Conservation (phyloP, 2,113 vertebrate species). For the Danionella cerebrum region DNA sequence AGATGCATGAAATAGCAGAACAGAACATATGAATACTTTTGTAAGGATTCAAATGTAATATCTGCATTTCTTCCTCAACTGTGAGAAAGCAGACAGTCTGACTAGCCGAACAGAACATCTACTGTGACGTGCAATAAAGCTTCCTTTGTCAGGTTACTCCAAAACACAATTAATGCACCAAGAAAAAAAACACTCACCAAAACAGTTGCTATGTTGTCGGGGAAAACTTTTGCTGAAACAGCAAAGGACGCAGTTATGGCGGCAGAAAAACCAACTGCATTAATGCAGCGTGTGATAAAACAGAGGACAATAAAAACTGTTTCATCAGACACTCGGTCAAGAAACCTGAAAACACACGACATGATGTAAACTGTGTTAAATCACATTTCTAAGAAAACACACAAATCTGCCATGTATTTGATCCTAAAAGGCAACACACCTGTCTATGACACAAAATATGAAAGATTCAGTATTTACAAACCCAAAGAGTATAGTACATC, state of each 20-base stretch:
- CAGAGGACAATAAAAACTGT: slow-evolving; percentile 74
- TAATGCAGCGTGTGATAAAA: slow-evolving; percentile 78
- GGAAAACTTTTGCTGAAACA: slow-evolving; percentile 80
- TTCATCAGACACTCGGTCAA: slow-evolving; percentile 73
- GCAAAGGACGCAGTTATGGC: slow-evolving; percentile 80
- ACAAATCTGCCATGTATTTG: background rate
- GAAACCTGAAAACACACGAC: slow-evolving; percentile 60
- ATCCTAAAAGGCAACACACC: background rate
- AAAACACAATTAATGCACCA: slow-evolving; percentile 37
- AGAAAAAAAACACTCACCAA: slow-evolving; percentile 69
- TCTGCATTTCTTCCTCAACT: background rate
- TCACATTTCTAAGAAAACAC: too few relatives aligned
- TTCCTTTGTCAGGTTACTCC: slow-evolving; percentile 29
- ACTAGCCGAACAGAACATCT: background rate
- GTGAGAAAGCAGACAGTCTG: background rate
- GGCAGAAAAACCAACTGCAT: slow-evolving; percentile 81
- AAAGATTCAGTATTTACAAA: slow-evolving; percentile 47
- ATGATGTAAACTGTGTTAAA: background rate
- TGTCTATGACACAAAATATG: too few relatives aligned
- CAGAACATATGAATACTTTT: too few relatives aligned
- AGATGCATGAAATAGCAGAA: too few relatives aligned
- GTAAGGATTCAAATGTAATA: too few relatives aligned
- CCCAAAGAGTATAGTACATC: slow-evolving; percentile 87
- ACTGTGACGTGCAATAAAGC: slow-evolving; percentile 23
- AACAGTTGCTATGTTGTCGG: slow-evolving; percentile 84